Percentiles rank a stretch among this genome's conserved stretches.
phyloP scores from a whole-genome alignment of 2,113 vertebrate species.

The Carassius gibelio region DNA sequence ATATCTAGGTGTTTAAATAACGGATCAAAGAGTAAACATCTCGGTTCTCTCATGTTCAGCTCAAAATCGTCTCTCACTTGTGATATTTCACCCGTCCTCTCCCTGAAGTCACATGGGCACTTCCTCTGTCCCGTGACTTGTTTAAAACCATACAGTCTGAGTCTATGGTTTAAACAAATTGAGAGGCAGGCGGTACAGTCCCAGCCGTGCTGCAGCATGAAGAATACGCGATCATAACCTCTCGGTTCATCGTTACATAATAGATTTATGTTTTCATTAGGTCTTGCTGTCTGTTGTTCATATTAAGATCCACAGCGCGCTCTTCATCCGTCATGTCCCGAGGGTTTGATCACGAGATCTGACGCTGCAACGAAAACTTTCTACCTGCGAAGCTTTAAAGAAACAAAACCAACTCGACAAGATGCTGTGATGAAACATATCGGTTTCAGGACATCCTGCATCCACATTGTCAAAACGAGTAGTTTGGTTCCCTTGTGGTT shows the following conservation, averaged over 20 bases:
- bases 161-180: not conserved
- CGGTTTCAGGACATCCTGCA: constrained; percentile 13
- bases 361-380: constrained; percentile 16
- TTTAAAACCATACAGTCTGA: not conserved
- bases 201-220: not conserved
- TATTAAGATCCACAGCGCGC: not conserved
- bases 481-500: constrained; percentile 4
- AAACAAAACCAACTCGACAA: not conserved
- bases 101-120: constrained; percentile 68
- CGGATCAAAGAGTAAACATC: not conserved
- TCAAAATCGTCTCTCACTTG: not conserved
- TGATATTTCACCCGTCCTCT: constrained; percentile 49
- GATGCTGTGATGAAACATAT: constrained; percentile 12
- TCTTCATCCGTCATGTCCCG: not conserved
- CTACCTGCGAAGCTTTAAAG: constrained; percentile 5
- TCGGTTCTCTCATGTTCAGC: not conserved
- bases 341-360: constrained; percentile 27
- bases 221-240: not conserved
- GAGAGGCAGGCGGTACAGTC: not conserved
- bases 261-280: not conserved
- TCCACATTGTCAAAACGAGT: not conserved
- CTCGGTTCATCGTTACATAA: not conserved
- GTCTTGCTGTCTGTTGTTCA: not conserved
- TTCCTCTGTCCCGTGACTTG: constrained; percentile 66
- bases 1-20: not conserved